phyloP scores from a whole-genome alignment of 2,888 invertebrate species.

The Cryptops parisi region DNA sequence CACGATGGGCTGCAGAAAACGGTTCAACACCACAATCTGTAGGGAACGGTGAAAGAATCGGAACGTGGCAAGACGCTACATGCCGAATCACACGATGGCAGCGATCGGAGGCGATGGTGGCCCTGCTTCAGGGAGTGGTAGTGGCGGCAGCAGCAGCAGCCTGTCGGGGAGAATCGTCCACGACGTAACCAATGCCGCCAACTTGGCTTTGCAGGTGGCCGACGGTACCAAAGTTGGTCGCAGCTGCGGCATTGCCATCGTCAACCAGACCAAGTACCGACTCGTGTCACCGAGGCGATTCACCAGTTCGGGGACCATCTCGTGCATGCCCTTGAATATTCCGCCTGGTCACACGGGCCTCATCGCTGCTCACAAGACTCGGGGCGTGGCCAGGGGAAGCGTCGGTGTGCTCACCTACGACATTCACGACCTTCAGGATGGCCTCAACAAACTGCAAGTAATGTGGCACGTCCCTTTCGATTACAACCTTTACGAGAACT shows the following conservation, averaged over 20 bases:
- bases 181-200: no score
- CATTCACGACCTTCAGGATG: background rate
- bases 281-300: background rate
- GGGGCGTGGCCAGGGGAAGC: background rate
- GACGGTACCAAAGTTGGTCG: no score
- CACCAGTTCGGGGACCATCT: background rate
- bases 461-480: background rate
- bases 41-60: no score
- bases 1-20: no score
- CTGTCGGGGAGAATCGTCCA: no score
- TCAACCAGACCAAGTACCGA: background rate
- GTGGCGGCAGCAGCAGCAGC: no score
- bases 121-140: no score
- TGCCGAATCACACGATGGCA: no score
- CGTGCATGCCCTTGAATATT: background rate
- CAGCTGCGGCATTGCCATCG: background rate
- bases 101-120: no score
- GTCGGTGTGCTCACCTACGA: background rate
- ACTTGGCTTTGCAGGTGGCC: no score
- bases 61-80: no score
- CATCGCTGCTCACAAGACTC: background rate
- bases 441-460: background rate
- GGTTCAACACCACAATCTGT: no score
- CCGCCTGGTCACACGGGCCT: background rate
- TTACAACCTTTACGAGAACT: background rate